Base-by-base conservation (phyloP, 2,797 vertebrate genomes). In the Glyptemys insculpta region DNA sequence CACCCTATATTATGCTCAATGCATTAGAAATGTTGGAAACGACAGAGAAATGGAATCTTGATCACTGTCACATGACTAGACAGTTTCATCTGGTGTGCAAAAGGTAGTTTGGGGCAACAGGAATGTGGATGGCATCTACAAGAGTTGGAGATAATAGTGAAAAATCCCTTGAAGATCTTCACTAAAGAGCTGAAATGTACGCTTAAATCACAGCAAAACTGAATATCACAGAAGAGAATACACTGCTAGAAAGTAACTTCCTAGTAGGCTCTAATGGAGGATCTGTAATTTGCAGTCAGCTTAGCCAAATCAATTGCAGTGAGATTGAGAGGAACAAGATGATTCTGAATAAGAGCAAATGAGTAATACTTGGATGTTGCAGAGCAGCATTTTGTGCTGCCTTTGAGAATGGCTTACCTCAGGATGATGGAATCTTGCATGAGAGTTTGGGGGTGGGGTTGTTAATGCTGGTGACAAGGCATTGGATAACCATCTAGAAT, bases 211-310 rank as follows among this genome's bases (percentile, higher is more conserved):
- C n/a, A 72, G n/a, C n/a, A 72, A 72, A 72, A 19, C 65, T 68
- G 65, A 68, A 37, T 72, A 72, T 59, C 79, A 53, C 31, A 52
- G 91, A 72, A 90, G 27, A 79, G 50, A 52, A 85, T 90, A n/a
- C 83, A 86, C 41, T 93, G 82, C 76, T 91, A 81, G 84, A 68
- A 91, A 82, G 37, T n/a, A 49, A 81, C 76, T 91, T 96, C 79
- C 27, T 88, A 68, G 79, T 1, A 49, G 56, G 89, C 29, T 87
- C 86, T 56, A 41, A 41, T 72, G 11, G 19, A 72, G 68, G 9
- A 41, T 41, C 19, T 72, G 68, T 41, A 25, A 72, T 72, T 72
- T 72, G 68, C 37, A 41, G 9, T 72, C n/a, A 72, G 6, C 5
- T 21, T 23, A 53, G 81, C 78, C 83, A 90, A 95, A 86, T 85